Base-by-base conservation (phyloP, 30 jellyfish, hydroid and myxozoan species). In the Hydractinia echinata region DNA sequence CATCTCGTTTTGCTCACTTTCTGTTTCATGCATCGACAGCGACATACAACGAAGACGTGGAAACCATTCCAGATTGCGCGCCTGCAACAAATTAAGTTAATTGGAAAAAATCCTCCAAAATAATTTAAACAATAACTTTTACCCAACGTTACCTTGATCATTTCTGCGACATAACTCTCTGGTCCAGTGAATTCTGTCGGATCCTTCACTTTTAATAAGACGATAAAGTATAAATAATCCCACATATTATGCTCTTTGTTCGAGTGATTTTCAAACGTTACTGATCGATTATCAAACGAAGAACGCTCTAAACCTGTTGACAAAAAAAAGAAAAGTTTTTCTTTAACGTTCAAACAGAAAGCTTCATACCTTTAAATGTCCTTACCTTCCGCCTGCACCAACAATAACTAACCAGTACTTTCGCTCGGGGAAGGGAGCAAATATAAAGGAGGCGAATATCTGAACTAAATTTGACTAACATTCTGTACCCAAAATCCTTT, bases 101-200 rank as follows among this genome's bases (percentile, higher is more conserved):
- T 6, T 6, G 39, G 1, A 7, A n/a, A 13, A 13, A 13, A 6
- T n/a, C 44, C 44, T 30, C 44, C 44, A 30, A 30, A 30, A 30
- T 30, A 30, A 30, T 30, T 30, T 30, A 30, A 30, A 30, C 44
- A 30, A 30, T 30, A 30, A 30, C 44, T 30, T 30, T 30, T 1
- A 30, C 2, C 44, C 44, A 30, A 30, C 62, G 81, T 21, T 68
- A 93, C 99, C 94, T 83, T 85, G 19, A 88, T 88, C 99, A 94
- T 85, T 20, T 76, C 92, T 49, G 88, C 86, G 18, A 94, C 99
- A 73, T 88, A 94, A 66, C 99, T 94, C 67, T 94, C 99, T 1
- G 99, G 99, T 5, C 99, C 99, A 30, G 99, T 94, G 72, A 94
- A 94, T 66, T 94, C 99, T 4, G 99, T 94, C 8, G 96, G 95